phyloP scores from a whole-genome alignment of 2,888 invertebrate genomes.

The Protophormia terraenovae region DNA sequence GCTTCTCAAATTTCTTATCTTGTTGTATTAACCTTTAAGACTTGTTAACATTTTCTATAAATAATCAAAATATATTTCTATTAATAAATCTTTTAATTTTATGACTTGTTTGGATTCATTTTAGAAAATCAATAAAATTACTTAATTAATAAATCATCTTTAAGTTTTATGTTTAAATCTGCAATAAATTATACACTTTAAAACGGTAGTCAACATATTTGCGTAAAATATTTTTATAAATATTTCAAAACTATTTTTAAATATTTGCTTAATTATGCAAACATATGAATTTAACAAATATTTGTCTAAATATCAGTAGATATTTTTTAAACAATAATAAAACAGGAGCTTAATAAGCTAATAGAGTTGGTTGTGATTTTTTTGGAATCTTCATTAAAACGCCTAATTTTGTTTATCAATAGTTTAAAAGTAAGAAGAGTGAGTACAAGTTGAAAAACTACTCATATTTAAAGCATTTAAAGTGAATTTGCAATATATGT shows the following conservation, averaged over 20 bases:
- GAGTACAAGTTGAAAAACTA: too few species aligned
- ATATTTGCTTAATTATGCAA: background rate
- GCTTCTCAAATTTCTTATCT: background rate
- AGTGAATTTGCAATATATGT: too few species aligned
- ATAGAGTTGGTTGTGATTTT: background rate
- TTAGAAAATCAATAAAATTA: background rate
- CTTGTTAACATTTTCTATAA: background rate
- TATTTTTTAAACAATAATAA: background rate
- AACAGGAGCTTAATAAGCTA: background rate
- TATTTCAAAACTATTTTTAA: background rate
- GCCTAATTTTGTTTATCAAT: too few species aligned
- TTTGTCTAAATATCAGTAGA: conserved; percentile 33
- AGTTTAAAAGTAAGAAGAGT: too few species aligned
- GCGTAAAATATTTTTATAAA: background rate
- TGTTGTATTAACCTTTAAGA: background rate
- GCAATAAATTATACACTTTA: conserved; percentile 42
- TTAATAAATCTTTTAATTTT: background rate
- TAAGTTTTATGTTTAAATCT: conserved; percentile 20
- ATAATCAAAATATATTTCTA: background rate
- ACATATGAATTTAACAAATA: background rate
- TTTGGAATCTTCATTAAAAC: too few species aligned
- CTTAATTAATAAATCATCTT: conserved; percentile 34
- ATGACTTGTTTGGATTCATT: background rate
- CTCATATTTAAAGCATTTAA: too few species aligned
- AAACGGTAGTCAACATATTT: conserved; percentile 40